phyloP scores from a whole-genome alignment of 30 jellyfish, hydroid and myxozoan genomes.

The Sanderia malayensis region DNA sequence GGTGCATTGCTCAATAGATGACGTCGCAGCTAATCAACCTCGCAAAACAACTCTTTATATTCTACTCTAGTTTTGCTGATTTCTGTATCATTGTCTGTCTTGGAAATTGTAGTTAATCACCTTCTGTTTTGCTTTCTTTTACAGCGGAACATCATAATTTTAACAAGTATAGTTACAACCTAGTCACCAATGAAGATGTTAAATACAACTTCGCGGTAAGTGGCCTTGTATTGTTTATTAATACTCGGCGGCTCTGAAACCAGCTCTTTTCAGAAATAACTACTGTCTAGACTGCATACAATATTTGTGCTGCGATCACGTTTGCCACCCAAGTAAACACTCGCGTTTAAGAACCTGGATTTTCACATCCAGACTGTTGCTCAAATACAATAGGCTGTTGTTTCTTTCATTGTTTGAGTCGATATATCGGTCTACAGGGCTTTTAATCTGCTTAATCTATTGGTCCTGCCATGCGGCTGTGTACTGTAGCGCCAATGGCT shows the following conservation, averaged over 20 bases:
- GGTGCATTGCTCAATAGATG: not conserved
- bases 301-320: not conserved
- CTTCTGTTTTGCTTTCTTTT: not conserved
- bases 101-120: not conserved
- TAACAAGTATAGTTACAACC: slow-evolving; percentile 48
- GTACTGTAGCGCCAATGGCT: too few species aligned
- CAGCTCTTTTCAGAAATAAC: not conserved
- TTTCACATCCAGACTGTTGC: not conserved
- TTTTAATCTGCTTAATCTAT: too few species aligned
- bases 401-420: too few species aligned
- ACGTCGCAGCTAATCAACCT: too few species aligned
- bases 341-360: not conserved
- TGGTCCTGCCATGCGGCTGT: too few species aligned
- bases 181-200: slow-evolving; percentile 48
- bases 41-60: too few species aligned
- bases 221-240: not conserved
- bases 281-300: not conserved
- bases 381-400: not conserved
- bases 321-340: not conserved
- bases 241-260: too few species aligned
- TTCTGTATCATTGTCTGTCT: not conserved
- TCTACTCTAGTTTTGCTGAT: not conserved
- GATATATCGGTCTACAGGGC: too few species aligned
- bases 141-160: slow-evolving; percentile 69
- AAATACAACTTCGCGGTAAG: slow-evolving; percentile 77